Evolutionary conservation across 2,797 vertebrate species (phyloP), one percentile per base, ranked within the genome.

Genomic region (Gymnoscopelus microlampas): DNA sequence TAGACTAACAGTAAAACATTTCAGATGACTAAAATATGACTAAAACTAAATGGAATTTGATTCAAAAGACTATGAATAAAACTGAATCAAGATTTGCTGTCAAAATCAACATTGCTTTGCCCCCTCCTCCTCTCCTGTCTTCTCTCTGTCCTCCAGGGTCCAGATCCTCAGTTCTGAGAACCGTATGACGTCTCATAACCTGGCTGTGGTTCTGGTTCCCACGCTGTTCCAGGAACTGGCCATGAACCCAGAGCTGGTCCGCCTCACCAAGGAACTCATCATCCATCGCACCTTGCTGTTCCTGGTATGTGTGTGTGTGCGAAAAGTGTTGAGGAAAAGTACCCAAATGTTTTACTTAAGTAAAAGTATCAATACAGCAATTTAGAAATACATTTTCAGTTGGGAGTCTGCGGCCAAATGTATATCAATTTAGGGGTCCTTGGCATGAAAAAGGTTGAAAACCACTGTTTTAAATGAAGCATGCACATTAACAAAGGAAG

Each of bases 131-230:
- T 50, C 49, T 32, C 9, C n/a, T 14, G 26, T 54, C 24, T 65
- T 2, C n/a, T 73, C 26, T 47, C 4, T 51, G n/a, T n/a, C n/a
- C 12, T 5, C 5, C 78, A 94, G 94, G 67, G 84, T 95, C 15
- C 94, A 95, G 87, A 14, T 87, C 24, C 90, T 89, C 79, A 94
- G 92, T 50, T 76, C 80, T 71, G 84, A 83, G 8, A 95, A 95
- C 86, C 86, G 76, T 65, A 95, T 95, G 94, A 93, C 93, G 0
- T 91, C 90, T 9, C 86, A 94, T 0, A 95, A 94, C 74, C 87
- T 95, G 83, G 92, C 93, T 0, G 39, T 94, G 79, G 91, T 95
- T 48, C 87, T 95, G 48, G 88, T 87, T 3, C 93, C 93, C 0
- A 88, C 88, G 0, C 73, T 94, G 58, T 95, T 95, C 60, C 83